A percentile compares a stretch with the other conserved stretches of the same genome.
phyloP scores from a whole-genome alignment of 2,888 invertebrate species.

The Trypoxylon attenuatum region DNA sequence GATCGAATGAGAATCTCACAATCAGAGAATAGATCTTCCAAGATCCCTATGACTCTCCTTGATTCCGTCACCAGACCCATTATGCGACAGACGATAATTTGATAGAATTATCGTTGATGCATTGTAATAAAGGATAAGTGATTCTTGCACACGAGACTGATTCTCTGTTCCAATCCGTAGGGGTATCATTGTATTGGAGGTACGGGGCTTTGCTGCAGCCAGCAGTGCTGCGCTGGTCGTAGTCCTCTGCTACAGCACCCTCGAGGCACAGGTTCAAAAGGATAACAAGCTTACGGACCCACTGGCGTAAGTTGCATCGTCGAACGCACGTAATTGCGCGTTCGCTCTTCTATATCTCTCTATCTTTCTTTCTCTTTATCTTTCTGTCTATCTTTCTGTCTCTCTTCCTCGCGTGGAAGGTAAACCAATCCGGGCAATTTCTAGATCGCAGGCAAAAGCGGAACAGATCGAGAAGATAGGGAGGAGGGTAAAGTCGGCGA shows the following conservation, averaged over 20 bases:
- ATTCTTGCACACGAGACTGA: neutral
- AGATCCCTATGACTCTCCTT: too few species aligned
- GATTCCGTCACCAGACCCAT: too few species aligned
- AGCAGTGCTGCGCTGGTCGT: constrained; percentile 69
- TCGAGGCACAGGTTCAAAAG: constrained; percentile 64
- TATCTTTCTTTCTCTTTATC: too few species aligned
- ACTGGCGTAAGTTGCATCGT: constrained; percentile 29
- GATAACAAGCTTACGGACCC: constrained; percentile 38
- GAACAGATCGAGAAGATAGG: constrained; percentile 63
- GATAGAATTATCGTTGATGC: neutral
- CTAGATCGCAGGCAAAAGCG: constrained; percentile 57
- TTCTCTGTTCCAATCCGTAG: constrained; percentile 61
- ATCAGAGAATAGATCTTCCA: too few species aligned
- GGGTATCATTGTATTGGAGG: constrained; percentile 67
- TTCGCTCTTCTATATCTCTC: neutral
- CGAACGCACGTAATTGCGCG: neutral
- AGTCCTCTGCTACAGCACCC: constrained; percentile 67
- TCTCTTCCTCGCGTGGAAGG: too few species aligned
- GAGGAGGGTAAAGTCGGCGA: constrained; percentile 55
- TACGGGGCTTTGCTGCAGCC: constrained; percentile 71
- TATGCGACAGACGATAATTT: neutral
- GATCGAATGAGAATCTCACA: too few species aligned
- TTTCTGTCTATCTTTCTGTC: too few species aligned
- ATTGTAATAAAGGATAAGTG: neutral
- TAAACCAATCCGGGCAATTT: too few species aligned